A percentile compares a stretch with the other conserved stretches of the same genome.
These are phyloP conservation scores for Heliothis virescens DNA, from an alignment of 1,140 invertebrate genomes.

Conservation along the genomic window DNA sequence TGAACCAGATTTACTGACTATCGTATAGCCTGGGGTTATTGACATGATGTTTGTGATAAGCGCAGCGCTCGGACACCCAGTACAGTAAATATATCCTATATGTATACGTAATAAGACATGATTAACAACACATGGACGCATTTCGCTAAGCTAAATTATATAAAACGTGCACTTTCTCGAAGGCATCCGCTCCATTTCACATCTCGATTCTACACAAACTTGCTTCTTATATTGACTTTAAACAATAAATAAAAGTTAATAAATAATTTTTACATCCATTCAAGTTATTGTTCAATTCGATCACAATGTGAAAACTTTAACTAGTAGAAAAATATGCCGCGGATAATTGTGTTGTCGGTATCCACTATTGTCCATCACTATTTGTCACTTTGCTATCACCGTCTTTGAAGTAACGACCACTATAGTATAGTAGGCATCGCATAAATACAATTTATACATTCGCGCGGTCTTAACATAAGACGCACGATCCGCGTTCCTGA, in stretches of 20 bases:
- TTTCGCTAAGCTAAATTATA: slow-evolving; percentile 38
- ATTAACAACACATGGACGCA: slow-evolving; percentile 38
- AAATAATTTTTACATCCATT: slow-evolving; percentile 68
- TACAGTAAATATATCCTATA: slow-evolving; percentile 18
- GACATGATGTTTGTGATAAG: neutral
- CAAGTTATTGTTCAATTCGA: slow-evolving; percentile 55
- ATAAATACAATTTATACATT: slow-evolving; percentile 63
- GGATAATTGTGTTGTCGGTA: slow-evolving; percentile 46
- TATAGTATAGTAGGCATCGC: slow-evolving; percentile 55
- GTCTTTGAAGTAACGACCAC: slow-evolving; percentile 58
- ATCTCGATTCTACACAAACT: slow-evolving; percentile 56
- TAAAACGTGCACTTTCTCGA: slow-evolving; percentile 25
- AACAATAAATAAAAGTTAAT: slow-evolving; percentile 75
- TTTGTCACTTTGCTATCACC: slow-evolving; percentile 74
- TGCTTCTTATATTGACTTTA: slow-evolving; percentile 60
- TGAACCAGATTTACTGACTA: slow-evolving; percentile 36
- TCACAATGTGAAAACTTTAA: slow-evolving; percentile 63
- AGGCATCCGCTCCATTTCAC: slow-evolving; percentile 53
- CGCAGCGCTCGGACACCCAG: slow-evolving; percentile 8
- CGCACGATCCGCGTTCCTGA: slow-evolving; percentile 45
- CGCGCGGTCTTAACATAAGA: slow-evolving; percentile 66
- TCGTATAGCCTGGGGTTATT: slow-evolving; percentile 3
- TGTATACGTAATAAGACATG: slow-evolving; percentile 38
- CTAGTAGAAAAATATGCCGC: slow-evolving; percentile 75
- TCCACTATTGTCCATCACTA: slow-evolving; percentile 59